Evolutionary conservation across 2,797 vertebrate species (phyloP).

Genomic region (Erithacus rubecula): DNA sequence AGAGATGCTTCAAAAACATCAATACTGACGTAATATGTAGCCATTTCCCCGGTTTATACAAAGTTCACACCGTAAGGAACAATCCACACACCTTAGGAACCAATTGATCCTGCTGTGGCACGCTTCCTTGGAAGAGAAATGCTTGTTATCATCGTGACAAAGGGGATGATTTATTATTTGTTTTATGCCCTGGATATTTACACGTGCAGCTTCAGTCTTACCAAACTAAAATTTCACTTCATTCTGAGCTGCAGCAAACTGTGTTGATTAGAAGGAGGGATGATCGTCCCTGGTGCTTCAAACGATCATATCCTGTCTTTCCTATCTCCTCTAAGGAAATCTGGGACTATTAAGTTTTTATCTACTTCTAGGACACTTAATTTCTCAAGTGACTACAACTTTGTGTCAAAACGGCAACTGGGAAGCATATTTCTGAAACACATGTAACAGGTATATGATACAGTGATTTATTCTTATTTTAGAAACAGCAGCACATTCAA

Average conservation of each 20-base stretch:
- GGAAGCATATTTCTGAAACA: not conserved
- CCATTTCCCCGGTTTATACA: not conserved
- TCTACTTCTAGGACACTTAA: not conserved
- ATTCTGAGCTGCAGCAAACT: not conserved
- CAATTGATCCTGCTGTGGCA: not conserved
- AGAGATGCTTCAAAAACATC: not conserved
- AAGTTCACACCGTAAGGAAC: not conserved
- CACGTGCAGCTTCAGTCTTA: rapidly evolving
- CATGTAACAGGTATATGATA: not conserved
- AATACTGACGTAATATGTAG: not conserved
- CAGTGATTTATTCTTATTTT: not conserved
- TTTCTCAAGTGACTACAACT: not conserved
- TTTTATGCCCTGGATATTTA: not conserved
- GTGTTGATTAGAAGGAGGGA: not conserved
- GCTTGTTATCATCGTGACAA: not conserved
- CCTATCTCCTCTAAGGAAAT: not conserved
- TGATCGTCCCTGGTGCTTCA: not conserved
- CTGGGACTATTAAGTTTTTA: not conserved
- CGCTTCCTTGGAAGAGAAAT: not conserved
- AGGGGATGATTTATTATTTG: not conserved
- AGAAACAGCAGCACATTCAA: not conserved
- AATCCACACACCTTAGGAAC: not conserved
- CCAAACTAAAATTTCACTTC: not conserved
- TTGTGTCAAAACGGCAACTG: not conserved
- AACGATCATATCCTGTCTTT: not conserved